Percentiles rank a stretch among this genome's conserved stretches.
phyloP scores from a whole-genome alignment of 2,113 vertebrate species.

The Oncorhynchus tshawytscha region DNA sequence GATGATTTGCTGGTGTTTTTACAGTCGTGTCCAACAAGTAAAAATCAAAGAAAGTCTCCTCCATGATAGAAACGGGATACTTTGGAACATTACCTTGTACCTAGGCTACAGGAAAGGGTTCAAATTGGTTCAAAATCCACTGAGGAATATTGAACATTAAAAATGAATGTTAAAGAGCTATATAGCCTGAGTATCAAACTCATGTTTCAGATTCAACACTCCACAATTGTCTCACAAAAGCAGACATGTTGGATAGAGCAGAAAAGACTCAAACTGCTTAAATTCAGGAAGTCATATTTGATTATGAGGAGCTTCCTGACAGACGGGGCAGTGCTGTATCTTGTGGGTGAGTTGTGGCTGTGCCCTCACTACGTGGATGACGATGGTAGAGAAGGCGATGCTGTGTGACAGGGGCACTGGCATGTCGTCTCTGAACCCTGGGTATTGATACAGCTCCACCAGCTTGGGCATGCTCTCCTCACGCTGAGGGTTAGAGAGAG shows the following conservation, averaged over 20 bases:
- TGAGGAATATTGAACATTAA: too few species aligned
- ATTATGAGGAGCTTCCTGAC: neutral
- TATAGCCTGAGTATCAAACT: too few species aligned
- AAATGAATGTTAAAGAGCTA: too few species aligned
- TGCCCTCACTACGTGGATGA: constrained; percentile 52
- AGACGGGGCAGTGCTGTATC: constrained; percentile 16
- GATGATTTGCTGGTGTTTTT: too few species aligned
- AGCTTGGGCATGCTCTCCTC: constrained; percentile 49
- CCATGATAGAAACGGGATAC: constrained; percentile 46
- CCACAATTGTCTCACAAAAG: too few species aligned
- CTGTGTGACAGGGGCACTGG: constrained; percentile 55
- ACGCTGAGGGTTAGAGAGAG: constrained; percentile 31
- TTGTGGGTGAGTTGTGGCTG: constrained; percentile 58
- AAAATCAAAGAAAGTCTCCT: constrained; percentile 59
- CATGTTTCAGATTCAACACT: too few species aligned
- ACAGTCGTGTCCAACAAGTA: constrained; percentile 29
- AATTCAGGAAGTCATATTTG: too few species aligned
- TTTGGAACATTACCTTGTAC: constrained; percentile 35
- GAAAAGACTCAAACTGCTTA: too few species aligned
- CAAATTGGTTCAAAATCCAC: too few species aligned
- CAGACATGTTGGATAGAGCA: too few species aligned
- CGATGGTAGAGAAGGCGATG: constrained; percentile 48
- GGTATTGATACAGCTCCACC: constrained; percentile 53
- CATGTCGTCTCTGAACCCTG: constrained; percentile 26
- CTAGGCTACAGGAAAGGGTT: constrained; percentile 13